Conservation (phyloP, 2,113 vertebrate species). For the Rhadina sibilatrix region DNA sequence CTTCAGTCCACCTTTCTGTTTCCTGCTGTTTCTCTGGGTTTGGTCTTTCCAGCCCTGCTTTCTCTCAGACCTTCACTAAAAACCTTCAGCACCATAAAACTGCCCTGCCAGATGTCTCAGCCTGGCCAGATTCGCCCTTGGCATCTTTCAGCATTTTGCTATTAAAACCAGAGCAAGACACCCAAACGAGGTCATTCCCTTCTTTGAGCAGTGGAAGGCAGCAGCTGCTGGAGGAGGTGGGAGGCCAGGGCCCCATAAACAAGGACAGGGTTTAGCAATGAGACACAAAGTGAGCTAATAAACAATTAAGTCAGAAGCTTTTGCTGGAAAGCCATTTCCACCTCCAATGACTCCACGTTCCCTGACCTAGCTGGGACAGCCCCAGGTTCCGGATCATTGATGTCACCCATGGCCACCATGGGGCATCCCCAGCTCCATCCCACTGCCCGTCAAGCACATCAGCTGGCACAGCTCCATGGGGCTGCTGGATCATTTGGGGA, state of each 20-base stretch:
- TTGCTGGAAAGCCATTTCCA: not conserved
- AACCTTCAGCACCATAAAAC: not conserved
- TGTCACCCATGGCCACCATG: not conserved
- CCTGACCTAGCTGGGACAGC: not conserved
- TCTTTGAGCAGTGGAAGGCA: not conserved
- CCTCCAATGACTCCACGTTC: not conserved
- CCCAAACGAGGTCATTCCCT: accelerated
- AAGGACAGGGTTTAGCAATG: not conserved
- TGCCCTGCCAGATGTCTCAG: not conserved
- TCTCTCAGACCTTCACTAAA: not conserved
- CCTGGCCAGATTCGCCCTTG: not conserved
- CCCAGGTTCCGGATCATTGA: accelerated
- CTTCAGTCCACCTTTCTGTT: not conserved
- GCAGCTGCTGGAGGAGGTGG: not conserved
- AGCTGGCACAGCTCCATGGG: accelerated
- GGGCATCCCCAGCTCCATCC: not conserved
- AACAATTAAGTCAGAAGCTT: not conserved
- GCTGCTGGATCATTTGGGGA: not conserved
- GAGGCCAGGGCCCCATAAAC: not conserved
- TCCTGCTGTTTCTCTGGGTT: not conserved
- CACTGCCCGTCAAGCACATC: accelerated
- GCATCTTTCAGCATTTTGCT: not conserved
- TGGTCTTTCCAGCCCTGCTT: not conserved
- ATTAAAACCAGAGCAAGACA: not conserved
- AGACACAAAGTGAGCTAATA: not conserved